A percentile compares a stretch with the other conserved stretches of the same genome.
phyloP scores from a whole-genome alignment of 92 coral and sea anemone genomes.

The Zoanthus solanderi region DNA sequence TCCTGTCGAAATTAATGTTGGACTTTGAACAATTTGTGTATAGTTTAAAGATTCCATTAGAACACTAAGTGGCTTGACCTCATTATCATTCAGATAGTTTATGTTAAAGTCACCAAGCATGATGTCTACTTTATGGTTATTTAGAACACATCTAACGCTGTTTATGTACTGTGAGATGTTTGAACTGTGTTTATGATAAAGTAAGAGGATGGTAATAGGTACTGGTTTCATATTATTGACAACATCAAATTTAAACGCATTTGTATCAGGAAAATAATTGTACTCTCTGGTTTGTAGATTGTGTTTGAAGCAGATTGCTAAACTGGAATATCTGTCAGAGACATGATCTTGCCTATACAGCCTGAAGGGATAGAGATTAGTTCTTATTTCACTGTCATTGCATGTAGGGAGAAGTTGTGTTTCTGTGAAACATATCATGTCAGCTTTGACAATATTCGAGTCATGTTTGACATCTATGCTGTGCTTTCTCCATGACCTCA shows the following conservation, averaged over 20 bases:
- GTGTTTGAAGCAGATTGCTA: neutral
- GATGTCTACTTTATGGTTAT: no score
- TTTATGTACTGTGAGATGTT: neutral
- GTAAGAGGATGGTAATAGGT: slow-evolving; percentile 14
- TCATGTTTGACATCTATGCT: slow-evolving; percentile 19
- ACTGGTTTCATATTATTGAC: no score
- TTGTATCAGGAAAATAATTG: slow-evolving; percentile 21
- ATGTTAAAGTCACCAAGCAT: no score
- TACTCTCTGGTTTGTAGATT: slow-evolving; percentile 61
- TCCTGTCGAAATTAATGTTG: no score
- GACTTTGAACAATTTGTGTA: no score
- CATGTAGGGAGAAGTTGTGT: slow-evolving; percentile 23
- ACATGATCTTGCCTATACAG: slow-evolving; percentile 39
- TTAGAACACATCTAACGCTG: no score
- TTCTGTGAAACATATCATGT: slow-evolving; percentile 29
- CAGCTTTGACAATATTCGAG: slow-evolving; percentile 59
- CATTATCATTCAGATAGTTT: no score
- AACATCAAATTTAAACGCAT: slow-evolving; percentile 45
- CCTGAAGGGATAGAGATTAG: slow-evolving; percentile 40
- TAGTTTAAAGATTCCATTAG: no score
- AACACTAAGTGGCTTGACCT: no score
- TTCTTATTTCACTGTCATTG: slow-evolving; percentile 2
- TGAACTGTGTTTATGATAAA: neutral
- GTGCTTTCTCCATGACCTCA: slow-evolving; percentile 65
- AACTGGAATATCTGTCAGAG: no score